phyloP scores from a whole-genome alignment of 2,888 invertebrate genomes.

The Sinohyriopsis cumingii region DNA sequence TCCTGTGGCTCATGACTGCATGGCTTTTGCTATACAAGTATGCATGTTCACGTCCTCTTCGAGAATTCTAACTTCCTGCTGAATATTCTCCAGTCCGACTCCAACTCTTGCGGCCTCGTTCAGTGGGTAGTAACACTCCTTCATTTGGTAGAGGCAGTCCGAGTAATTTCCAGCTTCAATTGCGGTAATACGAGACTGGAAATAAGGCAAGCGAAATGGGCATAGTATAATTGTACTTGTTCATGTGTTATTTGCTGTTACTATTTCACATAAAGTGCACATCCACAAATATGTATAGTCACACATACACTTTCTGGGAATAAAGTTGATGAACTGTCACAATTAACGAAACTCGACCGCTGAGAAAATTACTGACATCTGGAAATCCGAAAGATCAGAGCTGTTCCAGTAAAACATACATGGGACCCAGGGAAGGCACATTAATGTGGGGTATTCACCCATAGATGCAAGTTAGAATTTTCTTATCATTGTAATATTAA shows the following conservation, averaged over 20 bases:
- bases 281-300: too few relatives aligned
- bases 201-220: constrained; percentile 10
- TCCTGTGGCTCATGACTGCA: constrained; percentile 42
- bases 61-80: constrained; percentile 18
- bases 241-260: not conserved
- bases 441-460: too few relatives aligned
- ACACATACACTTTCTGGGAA: too few relatives aligned
- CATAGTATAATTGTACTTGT: not conserved
- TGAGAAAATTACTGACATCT: too few relatives aligned
- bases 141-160: constrained; percentile 26
- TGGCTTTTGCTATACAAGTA: constrained; percentile 33
- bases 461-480: too few relatives aligned
- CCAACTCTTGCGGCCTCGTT: constrained; percentile 26
- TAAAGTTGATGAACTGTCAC: too few relatives aligned
- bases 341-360: too few relatives aligned
- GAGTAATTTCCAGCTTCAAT: constrained; percentile 20
- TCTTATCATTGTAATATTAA: too few relatives aligned
- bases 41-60: constrained; percentile 38
- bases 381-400: too few relatives aligned
- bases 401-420: too few relatives aligned
- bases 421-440: too few relatives aligned
- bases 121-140: constrained; percentile 34
- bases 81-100: constrained; percentile 4
- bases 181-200: constrained; percentile 11
- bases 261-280: too few relatives aligned